phyloP scores from a whole-genome alignment of 1,140 invertebrate species.

The Schlechtendalia chinensis region DNA sequence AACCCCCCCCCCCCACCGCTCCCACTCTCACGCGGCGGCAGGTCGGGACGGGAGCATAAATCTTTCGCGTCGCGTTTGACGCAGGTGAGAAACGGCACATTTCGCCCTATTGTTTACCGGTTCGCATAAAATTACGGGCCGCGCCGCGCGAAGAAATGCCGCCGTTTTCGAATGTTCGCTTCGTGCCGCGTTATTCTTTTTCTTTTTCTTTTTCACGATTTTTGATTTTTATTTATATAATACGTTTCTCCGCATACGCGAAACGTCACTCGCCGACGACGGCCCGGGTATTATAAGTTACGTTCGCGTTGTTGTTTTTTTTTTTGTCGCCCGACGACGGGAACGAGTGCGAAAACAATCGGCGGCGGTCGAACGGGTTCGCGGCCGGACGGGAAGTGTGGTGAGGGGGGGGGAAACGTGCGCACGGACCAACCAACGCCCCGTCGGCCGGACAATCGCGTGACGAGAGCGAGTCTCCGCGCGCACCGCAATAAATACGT shows the following conservation, averaged over 20 bases:
- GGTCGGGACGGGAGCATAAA: slow-evolving; percentile 46
- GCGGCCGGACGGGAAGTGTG: too few relatives aligned
- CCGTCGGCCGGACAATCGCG: slow-evolving; percentile 21
- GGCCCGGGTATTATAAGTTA: too few relatives aligned
- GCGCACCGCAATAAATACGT: slow-evolving; percentile 24
- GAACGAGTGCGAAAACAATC: neutral
- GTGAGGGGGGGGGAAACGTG: neutral
- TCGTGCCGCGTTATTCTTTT: neutral
- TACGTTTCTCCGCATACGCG: neutral
- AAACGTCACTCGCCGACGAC: neutral
- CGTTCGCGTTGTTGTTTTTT: too few relatives aligned
- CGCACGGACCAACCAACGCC: too few relatives aligned
- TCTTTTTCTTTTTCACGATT: neutral
- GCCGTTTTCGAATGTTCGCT: neutral
- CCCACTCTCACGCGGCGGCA: too few relatives aligned
- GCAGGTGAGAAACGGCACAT: slow-evolving; percentile 47
- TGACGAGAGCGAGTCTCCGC: slow-evolving; percentile 35
- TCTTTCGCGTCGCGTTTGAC: slow-evolving; percentile 36
- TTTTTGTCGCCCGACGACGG: too few relatives aligned
- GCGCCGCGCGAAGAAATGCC: slow-evolving; percentile 21
- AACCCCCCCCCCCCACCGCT: too few relatives aligned
- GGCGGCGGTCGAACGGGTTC: neutral
- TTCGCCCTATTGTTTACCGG: slow-evolving; percentile 40
- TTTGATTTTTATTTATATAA: neutral
- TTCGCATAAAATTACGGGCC: slow-evolving; percentile 31